phyloP scores from a whole-genome alignment of 2,888 invertebrate genomes.

The Zelleria hepariella region DNA sequence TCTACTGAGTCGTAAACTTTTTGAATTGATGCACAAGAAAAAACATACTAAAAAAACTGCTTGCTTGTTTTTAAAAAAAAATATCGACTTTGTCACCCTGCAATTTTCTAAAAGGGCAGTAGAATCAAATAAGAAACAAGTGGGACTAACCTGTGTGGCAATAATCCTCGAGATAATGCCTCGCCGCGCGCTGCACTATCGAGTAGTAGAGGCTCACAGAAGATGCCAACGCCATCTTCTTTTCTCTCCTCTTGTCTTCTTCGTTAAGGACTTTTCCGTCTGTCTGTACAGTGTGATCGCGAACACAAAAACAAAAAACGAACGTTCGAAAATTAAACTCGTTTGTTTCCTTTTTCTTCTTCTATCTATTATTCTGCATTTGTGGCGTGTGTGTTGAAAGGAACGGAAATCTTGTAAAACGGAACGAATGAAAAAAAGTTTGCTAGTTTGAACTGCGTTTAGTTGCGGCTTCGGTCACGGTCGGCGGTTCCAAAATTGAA shows the following conservation, averaged over 20 bases:
- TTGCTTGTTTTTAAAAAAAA: no score
- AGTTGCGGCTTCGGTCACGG: constrained; percentile 39
- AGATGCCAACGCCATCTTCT: constrained; percentile 73
- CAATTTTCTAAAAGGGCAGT: no score
- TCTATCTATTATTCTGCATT: constrained; percentile 14
- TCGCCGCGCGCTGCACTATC: constrained; percentile 77
- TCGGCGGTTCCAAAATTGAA: constrained; percentile 9
- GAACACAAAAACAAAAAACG: constrained; percentile 45
- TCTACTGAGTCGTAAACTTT: no score
- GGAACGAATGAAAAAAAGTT: constrained; percentile 27
- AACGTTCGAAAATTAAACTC: constrained; percentile 40
- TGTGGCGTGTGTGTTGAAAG: constrained; percentile 5
- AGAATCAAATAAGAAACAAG: not conserved
- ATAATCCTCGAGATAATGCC: constrained; percentile 77
- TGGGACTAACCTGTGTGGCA: constrained; percentile 73
- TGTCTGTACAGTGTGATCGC: constrained; percentile 24
- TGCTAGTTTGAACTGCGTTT: constrained; percentile 64
- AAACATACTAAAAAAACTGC: no score
- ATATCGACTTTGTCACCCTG: no score
- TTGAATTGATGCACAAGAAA: no score
- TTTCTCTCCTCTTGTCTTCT: constrained; percentile 34
- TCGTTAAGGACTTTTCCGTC: constrained; percentile 19
- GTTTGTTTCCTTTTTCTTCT: no score
- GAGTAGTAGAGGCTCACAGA: constrained; percentile 79
- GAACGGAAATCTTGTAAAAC: constrained; percentile 10